Evolutionary conservation across 2,113 vertebrate genomes (phyloP).

Genomic region (Puffinus mauretanicus): DNA sequence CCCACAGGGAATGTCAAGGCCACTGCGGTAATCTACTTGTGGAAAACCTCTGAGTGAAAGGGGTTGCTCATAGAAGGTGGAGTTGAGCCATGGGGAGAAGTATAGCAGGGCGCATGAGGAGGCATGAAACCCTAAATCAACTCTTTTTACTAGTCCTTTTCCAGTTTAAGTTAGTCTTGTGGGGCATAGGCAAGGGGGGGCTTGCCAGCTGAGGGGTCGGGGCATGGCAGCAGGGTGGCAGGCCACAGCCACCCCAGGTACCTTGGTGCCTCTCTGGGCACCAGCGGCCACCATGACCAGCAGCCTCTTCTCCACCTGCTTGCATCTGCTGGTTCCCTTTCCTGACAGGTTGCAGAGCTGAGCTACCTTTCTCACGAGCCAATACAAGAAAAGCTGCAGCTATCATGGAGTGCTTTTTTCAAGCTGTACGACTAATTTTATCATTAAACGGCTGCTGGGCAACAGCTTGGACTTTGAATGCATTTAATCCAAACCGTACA

Average conservation of each 20-base stretch:
- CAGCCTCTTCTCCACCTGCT: not conserved
- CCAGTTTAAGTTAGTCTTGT: not conserved
- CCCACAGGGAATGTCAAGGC: not conserved
- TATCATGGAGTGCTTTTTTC: not conserved
- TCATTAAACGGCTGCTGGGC: not conserved
- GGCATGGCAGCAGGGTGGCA: not conserved
- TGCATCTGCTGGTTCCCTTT: not conserved
- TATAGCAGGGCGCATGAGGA: not conserved
- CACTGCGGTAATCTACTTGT: not conserved
- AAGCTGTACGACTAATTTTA: not conserved
- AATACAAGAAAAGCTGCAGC: not conserved
- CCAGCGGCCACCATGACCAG: rapidly evolving
- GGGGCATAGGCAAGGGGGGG: not conserved
- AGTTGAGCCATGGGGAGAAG: not conserved
- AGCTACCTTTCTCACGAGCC: not conserved
- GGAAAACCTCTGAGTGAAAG: not conserved
- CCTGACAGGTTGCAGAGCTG: not conserved
- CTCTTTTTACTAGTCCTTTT: not conserved
- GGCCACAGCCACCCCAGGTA: not conserved
- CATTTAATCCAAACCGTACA: not conserved
- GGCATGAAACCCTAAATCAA: not conserved
- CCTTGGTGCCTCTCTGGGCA: not conserved
- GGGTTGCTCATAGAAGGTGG: not conserved
- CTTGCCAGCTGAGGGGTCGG: not conserved
- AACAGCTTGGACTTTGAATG: not conserved